These are phyloP conservation scores for Labeo catla DNA, from an alignment of 2,113 vertebrate genomes.

Conservation along the genomic window DNA sequence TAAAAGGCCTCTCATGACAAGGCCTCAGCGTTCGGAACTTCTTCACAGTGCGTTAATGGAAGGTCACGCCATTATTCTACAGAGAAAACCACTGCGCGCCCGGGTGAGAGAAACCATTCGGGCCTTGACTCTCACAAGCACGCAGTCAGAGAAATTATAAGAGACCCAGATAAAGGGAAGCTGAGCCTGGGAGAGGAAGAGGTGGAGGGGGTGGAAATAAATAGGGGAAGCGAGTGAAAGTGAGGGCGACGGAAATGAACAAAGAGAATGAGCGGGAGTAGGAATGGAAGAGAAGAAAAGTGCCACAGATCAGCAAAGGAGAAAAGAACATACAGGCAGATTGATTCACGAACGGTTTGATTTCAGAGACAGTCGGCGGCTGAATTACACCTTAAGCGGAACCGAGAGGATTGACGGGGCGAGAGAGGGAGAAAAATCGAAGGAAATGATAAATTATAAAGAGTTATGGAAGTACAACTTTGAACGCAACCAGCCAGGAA, in stretches of 20 bases:
- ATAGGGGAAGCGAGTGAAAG: constrained; percentile 29
- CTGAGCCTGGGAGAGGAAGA: neutral
- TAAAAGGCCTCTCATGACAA: constrained; percentile 49
- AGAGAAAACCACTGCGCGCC: constrained; percentile 40
- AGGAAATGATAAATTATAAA: constrained; percentile 29
- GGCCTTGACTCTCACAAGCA: constrained; percentile 40
- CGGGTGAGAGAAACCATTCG: constrained; percentile 47
- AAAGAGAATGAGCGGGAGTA: constrained; percentile 41
- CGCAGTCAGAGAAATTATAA: constrained; percentile 52
- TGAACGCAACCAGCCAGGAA: constrained; percentile 28
- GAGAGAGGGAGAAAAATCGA: constrained; percentile 26
- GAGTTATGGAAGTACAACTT: constrained; percentile 21
- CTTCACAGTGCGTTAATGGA: constrained; percentile 40
- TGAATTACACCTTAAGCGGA: constrained; percentile 23
- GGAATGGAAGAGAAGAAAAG: constrained; percentile 54
- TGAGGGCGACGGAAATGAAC: constrained; percentile 57
- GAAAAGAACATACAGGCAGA: constrained; percentile 28
- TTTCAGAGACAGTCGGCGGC: constrained; percentile 25
- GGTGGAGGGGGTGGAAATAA: constrained; percentile 41
- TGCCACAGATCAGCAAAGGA: constrained; percentile 32
- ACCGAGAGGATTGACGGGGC: constrained; percentile 10
- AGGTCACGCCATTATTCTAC: constrained; percentile 45
- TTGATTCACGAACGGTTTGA: constrained; percentile 12
- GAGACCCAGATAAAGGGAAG: constrained; percentile 31
- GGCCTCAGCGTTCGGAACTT: constrained; percentile 33